Base-by-base conservation (phyloP, 2,888 invertebrate genomes). In the Eubasilissa splendida region DNA sequence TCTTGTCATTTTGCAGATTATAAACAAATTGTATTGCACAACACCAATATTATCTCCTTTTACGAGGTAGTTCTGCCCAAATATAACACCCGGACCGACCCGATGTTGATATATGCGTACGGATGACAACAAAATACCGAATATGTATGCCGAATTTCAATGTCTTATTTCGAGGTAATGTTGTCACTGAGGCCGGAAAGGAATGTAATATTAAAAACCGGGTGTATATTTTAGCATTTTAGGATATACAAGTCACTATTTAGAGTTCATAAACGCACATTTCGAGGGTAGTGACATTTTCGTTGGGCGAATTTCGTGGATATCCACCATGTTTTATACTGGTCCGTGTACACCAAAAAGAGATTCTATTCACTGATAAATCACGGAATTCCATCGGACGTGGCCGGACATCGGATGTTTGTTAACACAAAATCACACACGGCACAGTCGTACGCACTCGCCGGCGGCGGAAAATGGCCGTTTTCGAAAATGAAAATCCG, bases 331-430 rank as follows among this genome's bases (percentile, higher is more conserved):
- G 88, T 90, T 90, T 86, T 81, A 81, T 85, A 87, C 85, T 85
- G 65, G 80, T 75, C 79, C 80, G 76, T 60, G 80, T 58, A 79
- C 65, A 86, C 87, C 86, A 87, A 87, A 87, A 87, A 87, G 87
- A 90, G 90, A 90, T 90, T 89, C 88, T 90, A 88, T 89, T 88
- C 89, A 88, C 88, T 90, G 90, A 90, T 90, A 90, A 90, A 89
- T 89, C 75, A 88, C 86, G 88, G 88, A 90, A 90, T 90, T 90
- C 88, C 89, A 88, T 87, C 86, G 88, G 89, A 90, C 84, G 76
- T 78, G 79, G 79, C 76, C 60, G 58, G 33, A 33, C 68, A 42
- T 52, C 53, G 53, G 31, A 42, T n/a, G 58, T 65, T 77, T 70
- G 58, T 77, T 22, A 33, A 52, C 60, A 42, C 42, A 14, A 22